These are phyloP conservation scores for Gymnothorax javanicus DNA, from an alignment of 2,797 vertebrate species.

Conservation along the genomic window DNA sequence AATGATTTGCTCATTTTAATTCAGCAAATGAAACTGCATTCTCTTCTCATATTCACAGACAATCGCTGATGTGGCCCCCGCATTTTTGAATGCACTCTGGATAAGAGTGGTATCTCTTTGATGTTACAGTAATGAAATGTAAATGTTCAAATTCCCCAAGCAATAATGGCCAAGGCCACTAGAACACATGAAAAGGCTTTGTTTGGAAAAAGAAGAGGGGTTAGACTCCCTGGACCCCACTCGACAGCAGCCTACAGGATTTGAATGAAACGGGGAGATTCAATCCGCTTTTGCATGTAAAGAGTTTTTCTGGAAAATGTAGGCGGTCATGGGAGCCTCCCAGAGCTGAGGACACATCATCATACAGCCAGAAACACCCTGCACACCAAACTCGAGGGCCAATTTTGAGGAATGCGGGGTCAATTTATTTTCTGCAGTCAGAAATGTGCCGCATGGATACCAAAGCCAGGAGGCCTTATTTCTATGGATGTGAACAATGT, in stretches of 20 bases:
- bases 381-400: background rate
- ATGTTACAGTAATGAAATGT: background rate
- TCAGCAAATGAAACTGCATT: background rate
- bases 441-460: background rate
- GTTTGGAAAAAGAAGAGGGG: background rate
- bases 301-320: background rate
- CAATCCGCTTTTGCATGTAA: background rate
- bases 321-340: background rate
- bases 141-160: background rate
- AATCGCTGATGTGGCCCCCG: background rate
- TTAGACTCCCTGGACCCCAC: background rate
- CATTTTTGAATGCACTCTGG: background rate
- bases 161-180: background rate
- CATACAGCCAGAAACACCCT: constrained; percentile 8
- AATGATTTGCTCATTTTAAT: background rate
- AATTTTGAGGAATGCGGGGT: background rate
- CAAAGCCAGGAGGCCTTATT: background rate
- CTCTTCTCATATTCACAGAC: background rate
- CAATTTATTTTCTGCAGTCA: background rate
- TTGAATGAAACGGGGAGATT: background rate
- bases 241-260: background rate
- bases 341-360: background rate
- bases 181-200: constrained; percentile 7
- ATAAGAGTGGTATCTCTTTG: background rate
- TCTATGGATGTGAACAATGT: constrained; percentile 13